phyloP scores from a whole-genome alignment of 2,113 vertebrate species.

The Rhipidura dahli region DNA sequence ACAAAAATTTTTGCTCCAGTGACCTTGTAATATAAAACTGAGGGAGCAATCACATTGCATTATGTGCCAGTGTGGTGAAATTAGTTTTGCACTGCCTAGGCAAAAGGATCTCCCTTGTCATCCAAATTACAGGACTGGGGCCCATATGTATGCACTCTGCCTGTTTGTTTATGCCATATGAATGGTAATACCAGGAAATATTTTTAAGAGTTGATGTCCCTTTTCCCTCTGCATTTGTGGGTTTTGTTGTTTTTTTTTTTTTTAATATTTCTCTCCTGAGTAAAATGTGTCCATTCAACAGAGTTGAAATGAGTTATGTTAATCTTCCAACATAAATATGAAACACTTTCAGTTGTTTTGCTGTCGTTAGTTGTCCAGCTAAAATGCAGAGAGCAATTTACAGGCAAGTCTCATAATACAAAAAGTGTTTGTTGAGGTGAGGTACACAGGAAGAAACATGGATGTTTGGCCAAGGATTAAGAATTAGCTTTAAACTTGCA shows the following conservation, averaged over 20 bases:
- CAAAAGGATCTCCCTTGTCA: constrained; percentile 61
- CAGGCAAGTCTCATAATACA: constrained; percentile 16
- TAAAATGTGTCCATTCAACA: constrained; percentile 16
- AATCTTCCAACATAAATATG: constrained; percentile 54
- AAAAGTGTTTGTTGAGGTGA: constrained; percentile 16
- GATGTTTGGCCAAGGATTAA: constrained; percentile 18
- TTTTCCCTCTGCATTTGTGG: constrained; percentile 28
- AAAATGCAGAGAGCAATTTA: constrained; percentile 45
- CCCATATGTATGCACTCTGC: constrained; percentile 40
- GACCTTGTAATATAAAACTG: constrained; percentile 65
- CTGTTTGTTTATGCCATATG: constrained; percentile 46
- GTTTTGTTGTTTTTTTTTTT: constrained; percentile 5
- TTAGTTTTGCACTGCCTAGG: constrained; percentile 61
- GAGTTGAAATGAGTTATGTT: constrained; percentile 52
- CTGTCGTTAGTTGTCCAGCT: background rate
- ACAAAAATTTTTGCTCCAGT: constrained; percentile 59
- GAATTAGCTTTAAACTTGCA: constrained; percentile 24
- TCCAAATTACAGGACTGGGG: constrained; percentile 54
- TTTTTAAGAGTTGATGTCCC: constrained; percentile 38
- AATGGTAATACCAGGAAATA: constrained; percentile 37
- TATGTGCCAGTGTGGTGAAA: constrained; percentile 54
- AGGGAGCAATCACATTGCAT: constrained; percentile 53
- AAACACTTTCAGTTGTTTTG: constrained; percentile 40
- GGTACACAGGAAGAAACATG: background rate
- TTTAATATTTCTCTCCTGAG: background rate